Conservation (phyloP, 2,888 invertebrate genomes). For the Amiota communis region DNA sequence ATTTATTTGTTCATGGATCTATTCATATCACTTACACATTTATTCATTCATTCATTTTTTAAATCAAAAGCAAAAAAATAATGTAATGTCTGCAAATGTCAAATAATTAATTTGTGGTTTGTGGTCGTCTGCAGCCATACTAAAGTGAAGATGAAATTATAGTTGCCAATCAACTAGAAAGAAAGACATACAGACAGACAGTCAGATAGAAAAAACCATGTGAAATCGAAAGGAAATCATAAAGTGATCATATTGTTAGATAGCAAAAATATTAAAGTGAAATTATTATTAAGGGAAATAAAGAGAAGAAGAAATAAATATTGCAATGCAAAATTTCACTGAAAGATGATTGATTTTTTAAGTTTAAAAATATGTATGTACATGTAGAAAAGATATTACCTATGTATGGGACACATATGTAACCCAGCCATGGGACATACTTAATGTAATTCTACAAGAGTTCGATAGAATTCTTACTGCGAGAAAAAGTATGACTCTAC, state of each 20-base stretch:
- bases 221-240: conserved; percentile 25
- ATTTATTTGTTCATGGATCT: neutral
- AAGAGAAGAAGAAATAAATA: neutral
- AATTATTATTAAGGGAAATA: neutral
- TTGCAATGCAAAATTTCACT: conserved; percentile 6
- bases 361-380: no score
- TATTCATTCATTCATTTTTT: conserved; percentile 1
- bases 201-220: neutral
- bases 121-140: neutral
- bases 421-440: no score
- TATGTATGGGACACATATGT: no score
- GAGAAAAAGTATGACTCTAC: no score
- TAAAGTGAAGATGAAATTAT: neutral
- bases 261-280: conserved; percentile 11
- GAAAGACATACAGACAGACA: no score
- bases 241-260: conserved; percentile 9
- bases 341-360: no score
- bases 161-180: no score
- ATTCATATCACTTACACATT: conserved; percentile 3
- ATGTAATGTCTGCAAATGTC: conserved; percentile 13
- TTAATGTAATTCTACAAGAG: no score
- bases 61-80: neutral
- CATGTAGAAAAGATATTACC: no score
- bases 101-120: conserved; percentile 30
- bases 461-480: no score